phyloP scores from a whole-genome alignment of 2,797 vertebrate species.

The Rhynchotus rufescens region DNA sequence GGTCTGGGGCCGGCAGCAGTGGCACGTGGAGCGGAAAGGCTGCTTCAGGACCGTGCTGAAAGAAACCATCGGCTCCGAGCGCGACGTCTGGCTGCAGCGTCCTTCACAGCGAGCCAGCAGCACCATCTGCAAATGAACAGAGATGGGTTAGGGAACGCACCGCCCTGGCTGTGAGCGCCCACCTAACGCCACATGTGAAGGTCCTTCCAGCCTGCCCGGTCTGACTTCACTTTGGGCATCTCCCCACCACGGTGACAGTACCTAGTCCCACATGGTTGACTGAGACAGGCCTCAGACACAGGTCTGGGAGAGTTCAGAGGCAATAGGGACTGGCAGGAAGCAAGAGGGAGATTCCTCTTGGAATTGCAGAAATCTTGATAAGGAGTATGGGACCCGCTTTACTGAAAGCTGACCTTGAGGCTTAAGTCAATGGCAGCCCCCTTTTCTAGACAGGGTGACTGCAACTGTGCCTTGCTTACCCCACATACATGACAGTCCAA shows the following conservation, averaged over 20 bases:
- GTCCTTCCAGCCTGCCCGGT: background rate
- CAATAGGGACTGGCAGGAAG: fast-evolving
- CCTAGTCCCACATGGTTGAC: background rate
- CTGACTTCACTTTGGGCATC: background rate
- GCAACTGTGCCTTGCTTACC: background rate
- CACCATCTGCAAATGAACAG: slow-evolving; percentile 87
- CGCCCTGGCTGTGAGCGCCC: fast-evolving
- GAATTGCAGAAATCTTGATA: background rate
- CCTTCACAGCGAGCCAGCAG: slow-evolving; percentile 95
- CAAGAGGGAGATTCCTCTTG: background rate
- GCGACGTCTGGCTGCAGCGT: slow-evolving; percentile 92
- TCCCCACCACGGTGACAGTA: fast-evolving
- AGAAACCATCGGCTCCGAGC: slow-evolving; percentile 94
- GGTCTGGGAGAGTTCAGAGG: background rate
- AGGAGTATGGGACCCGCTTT: background rate
- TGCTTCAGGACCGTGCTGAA: slow-evolving; percentile 96
- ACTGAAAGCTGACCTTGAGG: background rate
- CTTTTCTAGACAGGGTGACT: background rate
- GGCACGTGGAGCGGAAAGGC: slow-evolving; percentile 94
- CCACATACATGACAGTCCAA: background rate
- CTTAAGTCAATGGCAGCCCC: background rate
- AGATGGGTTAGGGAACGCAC: background rate
- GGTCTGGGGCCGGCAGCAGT: slow-evolving; percentile 95
- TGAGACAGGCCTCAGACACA: background rate
- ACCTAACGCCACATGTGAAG: background rate